These are phyloP conservation scores for Podabrus alpinus DNA, from an alignment of 2,888 invertebrate species.

Conservation along the genomic window DNA sequence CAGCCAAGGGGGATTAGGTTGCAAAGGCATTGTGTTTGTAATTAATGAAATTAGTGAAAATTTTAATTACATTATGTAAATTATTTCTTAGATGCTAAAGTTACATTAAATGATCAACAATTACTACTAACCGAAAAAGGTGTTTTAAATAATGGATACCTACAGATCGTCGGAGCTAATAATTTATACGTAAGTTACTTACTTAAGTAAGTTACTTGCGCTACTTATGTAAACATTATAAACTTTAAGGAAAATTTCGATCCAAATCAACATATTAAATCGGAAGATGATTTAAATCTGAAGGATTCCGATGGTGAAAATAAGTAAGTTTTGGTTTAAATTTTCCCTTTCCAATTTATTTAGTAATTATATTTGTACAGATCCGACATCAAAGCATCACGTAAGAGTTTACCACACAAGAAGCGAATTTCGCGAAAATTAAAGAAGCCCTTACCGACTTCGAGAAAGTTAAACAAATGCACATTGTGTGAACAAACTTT, in stretches of 20 bases:
- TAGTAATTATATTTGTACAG: conserved; percentile 34
- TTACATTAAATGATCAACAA: conserved; percentile 45
- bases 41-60: too few relatives aligned
- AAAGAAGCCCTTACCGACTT: conserved; percentile 58
- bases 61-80: not conserved
- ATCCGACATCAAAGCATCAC: conserved; percentile 51
- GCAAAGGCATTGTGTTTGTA: too few relatives aligned
- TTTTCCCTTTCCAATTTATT: not conserved
- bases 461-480: conserved; percentile 53
- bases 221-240: not conserved
- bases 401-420: conserved; percentile 82
- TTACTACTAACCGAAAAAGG: conserved; percentile 47
- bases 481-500: conserved; percentile 57
- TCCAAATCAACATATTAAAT: conserved; percentile 32
- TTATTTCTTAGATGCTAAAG: conserved; percentile 38
- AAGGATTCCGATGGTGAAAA: conserved; percentile 50
- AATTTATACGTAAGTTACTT: conserved; percentile 39
- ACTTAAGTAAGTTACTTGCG: not conserved
- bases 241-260: conserved; percentile 17
- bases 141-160: conserved; percentile 42
- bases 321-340: conserved; percentile 19
- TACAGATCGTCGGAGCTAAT: conserved; percentile 50
- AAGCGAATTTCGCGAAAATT: conserved; percentile 82
- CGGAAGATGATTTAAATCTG: conserved; percentile 40
- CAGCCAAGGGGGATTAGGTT: too few relatives aligned